Percentiles rank a stretch among this genome's conserved stretches.
These are phyloP conservation scores for Hyaena hyaena DNA, from an alignment of 2,113 vertebrate species.

Conservation along the genomic window DNA sequence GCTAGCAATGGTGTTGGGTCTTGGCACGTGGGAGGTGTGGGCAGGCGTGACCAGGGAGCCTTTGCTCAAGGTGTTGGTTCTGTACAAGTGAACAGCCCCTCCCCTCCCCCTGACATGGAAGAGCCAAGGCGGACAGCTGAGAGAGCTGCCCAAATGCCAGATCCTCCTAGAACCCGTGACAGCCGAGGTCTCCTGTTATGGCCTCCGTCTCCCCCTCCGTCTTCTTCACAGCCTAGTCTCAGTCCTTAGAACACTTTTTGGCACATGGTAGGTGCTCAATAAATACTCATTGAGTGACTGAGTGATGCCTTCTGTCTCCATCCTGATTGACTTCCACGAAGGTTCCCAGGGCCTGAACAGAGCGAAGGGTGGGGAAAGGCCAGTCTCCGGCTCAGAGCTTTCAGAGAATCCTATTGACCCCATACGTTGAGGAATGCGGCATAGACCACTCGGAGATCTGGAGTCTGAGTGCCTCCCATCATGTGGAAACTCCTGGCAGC, in stretches of 20 bases:
- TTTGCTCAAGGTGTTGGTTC: not conserved
- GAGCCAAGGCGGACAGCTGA: not conserved
- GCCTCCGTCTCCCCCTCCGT: not conserved
- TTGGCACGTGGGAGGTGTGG: not conserved
- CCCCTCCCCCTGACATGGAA: accelerated
- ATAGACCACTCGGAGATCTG: not conserved
- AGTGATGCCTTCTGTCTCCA: not conserved
- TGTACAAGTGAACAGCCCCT: not conserved
- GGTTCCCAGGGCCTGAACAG: not conserved
- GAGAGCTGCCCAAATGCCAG: not conserved
- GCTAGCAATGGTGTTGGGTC: not conserved
- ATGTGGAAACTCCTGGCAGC: not conserved
- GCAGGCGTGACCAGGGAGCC: not conserved
- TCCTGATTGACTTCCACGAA: not conserved
- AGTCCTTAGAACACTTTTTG: not conserved
- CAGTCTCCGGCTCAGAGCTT: not conserved
- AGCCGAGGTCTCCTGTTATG: not conserved
- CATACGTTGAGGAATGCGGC: not conserved
- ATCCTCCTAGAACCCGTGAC: not conserved
- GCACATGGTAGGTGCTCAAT: not conserved
- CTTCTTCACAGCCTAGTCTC: not conserved
- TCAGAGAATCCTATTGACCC: not conserved
- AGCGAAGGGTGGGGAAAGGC: not conserved
- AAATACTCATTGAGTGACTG: not conserved
- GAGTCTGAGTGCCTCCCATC: not conserved